Conservation (phyloP, 2,888 invertebrate genomes). For the Mesorhabditis spiculigera region DNA sequence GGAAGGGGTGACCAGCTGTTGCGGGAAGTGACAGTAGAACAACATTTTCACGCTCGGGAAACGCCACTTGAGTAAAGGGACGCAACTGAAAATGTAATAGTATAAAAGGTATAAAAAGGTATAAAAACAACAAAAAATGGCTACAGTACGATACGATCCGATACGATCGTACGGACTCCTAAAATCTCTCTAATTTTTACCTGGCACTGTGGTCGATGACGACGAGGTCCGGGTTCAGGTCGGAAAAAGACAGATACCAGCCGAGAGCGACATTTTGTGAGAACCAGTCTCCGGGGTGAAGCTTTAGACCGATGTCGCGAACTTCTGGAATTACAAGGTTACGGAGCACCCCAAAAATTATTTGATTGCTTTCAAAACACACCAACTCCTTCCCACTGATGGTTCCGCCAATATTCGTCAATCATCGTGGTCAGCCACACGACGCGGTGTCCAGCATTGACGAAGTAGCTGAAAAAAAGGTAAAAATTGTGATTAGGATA, state of each 20-base stretch:
- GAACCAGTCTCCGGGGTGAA: conserved; percentile 58
- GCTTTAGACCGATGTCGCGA: conserved; percentile 41
- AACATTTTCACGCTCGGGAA: conserved; percentile 52
- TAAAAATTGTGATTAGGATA: too few species aligned
- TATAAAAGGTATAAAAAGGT: not conserved
- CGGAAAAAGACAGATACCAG: conserved; percentile 47
- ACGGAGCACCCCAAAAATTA: not conserved
- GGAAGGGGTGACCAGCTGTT: conserved; percentile 55
- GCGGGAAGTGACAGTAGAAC: conserved; percentile 58
- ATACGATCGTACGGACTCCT: too few species aligned
- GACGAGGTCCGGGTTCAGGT: conserved; percentile 51
- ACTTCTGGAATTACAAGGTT: conserved; percentile 37
- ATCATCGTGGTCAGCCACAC: conserved; percentile 58
- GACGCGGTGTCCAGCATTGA: conserved; percentile 40
- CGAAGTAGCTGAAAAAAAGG: not conserved
- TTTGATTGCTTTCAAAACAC: not conserved
- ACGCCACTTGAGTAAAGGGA: conserved; percentile 56
- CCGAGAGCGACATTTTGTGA: conserved; percentile 54
- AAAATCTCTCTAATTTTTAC: too few species aligned
- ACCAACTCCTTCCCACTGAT: conserved; percentile 47
- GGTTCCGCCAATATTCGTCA: conserved; percentile 55
- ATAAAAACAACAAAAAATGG: too few species aligned
- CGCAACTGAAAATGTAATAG: conserved; percentile 37
- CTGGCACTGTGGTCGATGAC: conserved; percentile 56
- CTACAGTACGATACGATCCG: too few species aligned